Base-by-base conservation (phyloP, 2,797 vertebrate genomes). In the Poecile montanus region DNA sequence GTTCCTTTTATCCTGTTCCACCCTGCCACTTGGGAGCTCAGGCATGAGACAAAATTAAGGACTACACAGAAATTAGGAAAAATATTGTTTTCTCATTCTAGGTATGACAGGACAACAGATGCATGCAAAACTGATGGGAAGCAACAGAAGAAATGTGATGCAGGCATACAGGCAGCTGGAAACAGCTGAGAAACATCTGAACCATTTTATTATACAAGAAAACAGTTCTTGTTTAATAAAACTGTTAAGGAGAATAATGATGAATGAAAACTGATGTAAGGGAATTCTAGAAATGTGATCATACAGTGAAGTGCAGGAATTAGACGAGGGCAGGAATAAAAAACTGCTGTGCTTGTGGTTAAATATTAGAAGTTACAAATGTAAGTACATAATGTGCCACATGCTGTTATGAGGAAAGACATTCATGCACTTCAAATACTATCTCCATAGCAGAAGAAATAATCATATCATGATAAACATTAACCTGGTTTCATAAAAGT, bases 361-460 rank as follows among this genome's bases (percentile, higher is more conserved):
- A 85, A 78, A 34, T 26, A 22, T 38, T 63, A 76, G 27, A 58
- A 90, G 40, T 12, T 66, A 70, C 30, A 76, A 16, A 48, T 36
- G 10, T 2, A 20, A 66, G 61, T n/a, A 87, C 0, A 0, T 72
- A 63, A 82, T 1, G 2, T 47, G 26, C 12, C 56, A 48, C 0
- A 0, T n/a, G 44, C 56, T 34, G 7, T 85, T 73, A 72, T 0
- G 0, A 56, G 21, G 10, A 66, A 73, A 91, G 20, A 30, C 72
- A 82, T 38, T 68, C 3, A 54, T 14, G 75, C 16, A 48, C 16
- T 67, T 86, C 30, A 88, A 45, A 22, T 74, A 92, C 44, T 93
- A 76, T 61, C 65, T 93, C 44, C 84, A 77, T 17, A 86, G 57
- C 14, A 50, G 91, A 78, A 94, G 34, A 88, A 95, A 82, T 68